Evolutionary conservation across 2,888 invertebrate genomes (phyloP).

Genomic region (Tetramorium bicarinatum): DNA sequence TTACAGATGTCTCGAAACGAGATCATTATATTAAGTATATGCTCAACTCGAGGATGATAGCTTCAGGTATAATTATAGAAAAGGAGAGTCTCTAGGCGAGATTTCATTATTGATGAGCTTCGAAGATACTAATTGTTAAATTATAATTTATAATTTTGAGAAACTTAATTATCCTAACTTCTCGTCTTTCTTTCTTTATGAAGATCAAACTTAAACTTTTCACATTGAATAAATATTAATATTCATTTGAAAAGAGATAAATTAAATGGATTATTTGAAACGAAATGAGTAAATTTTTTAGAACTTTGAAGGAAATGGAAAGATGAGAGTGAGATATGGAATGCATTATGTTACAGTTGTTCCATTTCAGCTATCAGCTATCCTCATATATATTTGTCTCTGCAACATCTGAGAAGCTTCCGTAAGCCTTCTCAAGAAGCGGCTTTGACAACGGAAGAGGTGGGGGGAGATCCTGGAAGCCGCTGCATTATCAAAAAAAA

Average conservation of each 20-base stretch:
- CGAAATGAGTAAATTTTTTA: background rate
- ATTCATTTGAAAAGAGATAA: background rate
- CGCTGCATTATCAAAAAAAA: conserved; percentile 39
- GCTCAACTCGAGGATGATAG: background rate
- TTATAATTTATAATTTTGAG: background rate
- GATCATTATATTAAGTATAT: background rate
- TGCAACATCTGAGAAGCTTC: conserved; percentile 15
- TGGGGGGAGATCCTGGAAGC: background rate
- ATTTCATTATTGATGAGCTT: background rate
- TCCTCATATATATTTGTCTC: conserved; percentile 5
- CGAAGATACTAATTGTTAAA: background rate
- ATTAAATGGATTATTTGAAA: background rate
- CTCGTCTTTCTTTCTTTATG: background rate
- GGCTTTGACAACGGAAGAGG: background rate
- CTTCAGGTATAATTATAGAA: background rate
- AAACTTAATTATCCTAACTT: background rate
- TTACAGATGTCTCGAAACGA: background rate
- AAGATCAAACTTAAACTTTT: background rate
- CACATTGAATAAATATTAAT: background rate
- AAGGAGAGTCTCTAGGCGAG: background rate
- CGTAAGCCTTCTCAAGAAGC: conserved; percentile 30
- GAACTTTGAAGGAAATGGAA: background rate
- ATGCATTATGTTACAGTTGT: background rate
- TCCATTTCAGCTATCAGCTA: conserved; percentile 21
- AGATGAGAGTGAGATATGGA: background rate